Percentiles rank a stretch among this genome's conserved stretches.
Conservation (phyloP, 2,113 vertebrate genomes). For the Delphinapterus leucas region DNA sequence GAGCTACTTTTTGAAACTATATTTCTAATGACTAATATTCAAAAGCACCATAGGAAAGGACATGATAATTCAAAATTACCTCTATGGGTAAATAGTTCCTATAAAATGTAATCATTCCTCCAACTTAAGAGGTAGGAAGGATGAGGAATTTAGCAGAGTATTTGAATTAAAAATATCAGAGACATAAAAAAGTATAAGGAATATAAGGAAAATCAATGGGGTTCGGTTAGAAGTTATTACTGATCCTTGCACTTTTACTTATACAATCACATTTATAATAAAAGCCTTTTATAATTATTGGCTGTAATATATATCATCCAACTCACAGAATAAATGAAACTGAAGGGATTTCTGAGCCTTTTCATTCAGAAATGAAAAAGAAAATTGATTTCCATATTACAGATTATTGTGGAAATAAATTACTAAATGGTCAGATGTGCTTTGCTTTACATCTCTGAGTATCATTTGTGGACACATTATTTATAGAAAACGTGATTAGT, state of each 20-base stretch:
- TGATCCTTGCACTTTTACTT: neutral
- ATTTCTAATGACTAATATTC: neutral
- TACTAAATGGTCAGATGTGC: neutral
- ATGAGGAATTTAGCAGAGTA: neutral
- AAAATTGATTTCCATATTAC: neutral
- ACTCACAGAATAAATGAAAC: neutral
- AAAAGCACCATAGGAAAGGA: neutral
- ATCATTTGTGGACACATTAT: neutral
- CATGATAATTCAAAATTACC: neutral
- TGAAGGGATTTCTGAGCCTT: neutral
- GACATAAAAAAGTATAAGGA: neutral
- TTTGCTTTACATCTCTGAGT: neutral
- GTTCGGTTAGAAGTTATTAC: neutral
- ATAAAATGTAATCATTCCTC: neutral
- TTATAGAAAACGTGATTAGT: slow-evolving; percentile 36
- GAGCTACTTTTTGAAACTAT: neutral
- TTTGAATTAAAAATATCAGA: neutral
- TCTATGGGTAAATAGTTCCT: neutral
- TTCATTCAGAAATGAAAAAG: slow-evolving; percentile 15
- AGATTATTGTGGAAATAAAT: slow-evolving; percentile 43
- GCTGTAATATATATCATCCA: neutral
- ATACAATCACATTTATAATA: neutral
- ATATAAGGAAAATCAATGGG: neutral
- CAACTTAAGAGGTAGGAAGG: neutral
- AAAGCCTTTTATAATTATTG: neutral